Base-by-base conservation (phyloP, 2,113 vertebrate species). In the Trogon surrucura region DNA sequence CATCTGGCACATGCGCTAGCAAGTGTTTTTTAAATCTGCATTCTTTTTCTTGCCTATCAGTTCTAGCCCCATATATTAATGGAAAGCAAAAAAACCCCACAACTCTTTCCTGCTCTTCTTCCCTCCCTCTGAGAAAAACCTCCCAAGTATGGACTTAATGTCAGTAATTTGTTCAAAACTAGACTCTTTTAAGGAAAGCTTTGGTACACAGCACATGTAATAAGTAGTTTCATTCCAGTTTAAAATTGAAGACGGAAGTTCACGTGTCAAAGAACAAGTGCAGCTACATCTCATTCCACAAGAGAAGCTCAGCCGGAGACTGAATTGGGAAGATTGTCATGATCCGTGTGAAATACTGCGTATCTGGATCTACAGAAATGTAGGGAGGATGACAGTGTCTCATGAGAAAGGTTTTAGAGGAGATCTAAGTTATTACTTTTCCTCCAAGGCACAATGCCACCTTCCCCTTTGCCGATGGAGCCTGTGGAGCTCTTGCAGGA, bases 11-110 rank as follows among this genome's bases (percentile, higher is more conserved):
- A 80, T 0, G 2, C 1, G 0, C 81, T 67, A 54, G 78, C 73
- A 86, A 89, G 34, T 80, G 53, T 93, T 89, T 77, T 73, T 94
- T 93, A 75, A 66, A 89, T 93, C 53, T 89, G 64, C 47, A 74
- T 5, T 74, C 56, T 84, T 86, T 82, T 80, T 69, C 87, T 65
- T 0, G 2, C 66, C 58, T 72, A 45, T 90, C 45, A 38, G 41
- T 77, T 92, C 41, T 74, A 20, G 80, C 54, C 64, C 58, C 32
- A 21, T 27, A 54, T 60, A 77, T 81, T 95, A 94, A 53, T 64
- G 61, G 69, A 78, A 78, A 75, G 41, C 20, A 80, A 86, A 95
- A 66, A 16, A 18, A 4, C 1, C 15, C 30, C 56, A 82, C 32
- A 73, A 30, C 38, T 85, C 71, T 77, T 70, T 70, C 38, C 41